Base-by-base conservation (phyloP, 92 coral and sea anemone species). In the Porites rus region DNA sequence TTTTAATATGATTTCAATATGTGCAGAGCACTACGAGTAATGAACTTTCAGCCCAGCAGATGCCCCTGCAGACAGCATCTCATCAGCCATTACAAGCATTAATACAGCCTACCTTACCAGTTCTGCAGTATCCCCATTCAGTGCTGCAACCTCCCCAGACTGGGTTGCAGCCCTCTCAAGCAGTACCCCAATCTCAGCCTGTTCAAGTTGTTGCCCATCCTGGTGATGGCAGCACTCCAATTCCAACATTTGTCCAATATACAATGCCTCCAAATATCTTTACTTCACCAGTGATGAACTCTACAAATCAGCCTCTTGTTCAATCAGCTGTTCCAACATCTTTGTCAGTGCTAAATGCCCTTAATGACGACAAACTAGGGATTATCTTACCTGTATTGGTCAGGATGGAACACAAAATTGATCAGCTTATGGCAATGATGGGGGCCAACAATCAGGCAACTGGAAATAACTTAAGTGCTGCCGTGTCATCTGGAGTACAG, bases 351-450 rank as follows among this genome's bases (percentile, higher is more conserved):
- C 72, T 82, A 3, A 82, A 50, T 51, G 56, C 78, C 62, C 86
- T 82, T 13, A 75, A 82, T n/a, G 86, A 82, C n/a, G 86, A 82
- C 62, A 82, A 82, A 19, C 25, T 82, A 7, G 78, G 63, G 7
- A 18, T 82, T 17, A 82, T 82, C 5, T 71, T 82, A 1, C 86
- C 86, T 10, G 61, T 82, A 38, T 82, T 82, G 17, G 72, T 82
- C 22, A 72, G 86, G 61, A 82, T 82, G 86, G 86, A 82, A 46
- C 69, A 82, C 59, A 82, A 82, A 75, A 82, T 82, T 17, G 86
- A 82, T 61, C 86, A 82, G 86, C 28, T 82, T 4, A 71, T 82
- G 71, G 71, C 60, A 28, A 61, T 82, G 70, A n/a, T 82, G 7
- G 79, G 86, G 51, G 12, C 86, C 18, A 38, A 38, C 72, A 25